Evolutionary conservation across 2,888 invertebrate species (phyloP).

Genomic region (Cheilosia variabilis): DNA sequence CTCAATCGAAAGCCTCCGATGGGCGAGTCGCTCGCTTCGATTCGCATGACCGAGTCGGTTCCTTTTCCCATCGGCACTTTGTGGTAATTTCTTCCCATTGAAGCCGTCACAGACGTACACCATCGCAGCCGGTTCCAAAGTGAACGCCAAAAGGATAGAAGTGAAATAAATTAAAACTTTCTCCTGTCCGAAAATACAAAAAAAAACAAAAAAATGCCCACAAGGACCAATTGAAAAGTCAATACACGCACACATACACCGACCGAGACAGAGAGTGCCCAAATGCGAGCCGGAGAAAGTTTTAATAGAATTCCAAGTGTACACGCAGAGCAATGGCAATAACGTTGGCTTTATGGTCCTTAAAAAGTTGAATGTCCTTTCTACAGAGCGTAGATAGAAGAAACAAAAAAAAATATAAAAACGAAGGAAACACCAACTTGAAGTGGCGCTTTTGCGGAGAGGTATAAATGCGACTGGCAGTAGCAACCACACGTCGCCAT

Average conservation of each 20-base stretch:
- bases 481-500: conserved; percentile 47
- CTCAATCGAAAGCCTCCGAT: conserved; percentile 58
- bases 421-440: not conserved
- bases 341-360: conserved; percentile 43
- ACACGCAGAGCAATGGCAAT: conserved; percentile 50
- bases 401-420: not conserved
- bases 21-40: conserved; percentile 56
- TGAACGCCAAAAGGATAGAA: conserved; percentile 52
- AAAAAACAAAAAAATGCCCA: conserved; percentile 39
- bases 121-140: conserved; percentile 6
- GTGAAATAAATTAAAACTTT: conserved; percentile 74
- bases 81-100: conserved; percentile 72
- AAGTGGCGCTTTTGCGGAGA: conserved; percentile 23
- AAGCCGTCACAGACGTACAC: conserved; percentile 43
- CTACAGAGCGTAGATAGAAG: conserved; percentile 15
- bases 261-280: not conserved
- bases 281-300: conserved; percentile 63
- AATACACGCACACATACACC: conserved; percentile 55
- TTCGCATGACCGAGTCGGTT: conserved; percentile 68
- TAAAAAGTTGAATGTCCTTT: conserved; percentile 68
- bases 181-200: conserved; percentile 46
- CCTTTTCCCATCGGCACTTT: conserved; percentile 68
- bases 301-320: conserved; percentile 73
- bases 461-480: conserved; percentile 29
- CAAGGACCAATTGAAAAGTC: conserved; percentile 72